Conservation (phyloP, 1,140 invertebrate genomes). For the Drosophila sturtevanti region DNA sequence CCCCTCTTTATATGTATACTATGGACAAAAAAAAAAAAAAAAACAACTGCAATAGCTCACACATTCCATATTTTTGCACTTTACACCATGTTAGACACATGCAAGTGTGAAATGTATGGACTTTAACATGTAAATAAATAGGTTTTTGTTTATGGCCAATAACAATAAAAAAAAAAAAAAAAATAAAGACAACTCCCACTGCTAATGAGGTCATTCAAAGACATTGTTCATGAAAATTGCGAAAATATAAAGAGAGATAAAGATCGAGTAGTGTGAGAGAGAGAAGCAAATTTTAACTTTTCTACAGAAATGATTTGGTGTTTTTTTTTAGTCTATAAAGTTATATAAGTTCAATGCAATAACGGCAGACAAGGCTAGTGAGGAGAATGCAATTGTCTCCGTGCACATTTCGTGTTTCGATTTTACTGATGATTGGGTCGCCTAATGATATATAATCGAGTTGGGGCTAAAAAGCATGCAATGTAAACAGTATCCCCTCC, state of each 20-base stretch:
- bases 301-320: background rate
- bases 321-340: background rate
- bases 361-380: background rate
- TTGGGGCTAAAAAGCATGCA: slow-evolving; percentile 49
- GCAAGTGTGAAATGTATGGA: slow-evolving; percentile 18
- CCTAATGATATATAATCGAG: slow-evolving; percentile 61
- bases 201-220: slow-evolving; percentile 36
- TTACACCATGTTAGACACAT: slow-evolving; percentile 11
- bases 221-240: background rate
- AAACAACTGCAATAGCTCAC: slow-evolving; percentile 25
- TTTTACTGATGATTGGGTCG: slow-evolving; percentile 61
- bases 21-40: background rate
- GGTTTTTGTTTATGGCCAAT: slow-evolving; percentile 29
- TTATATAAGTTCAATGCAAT: slow-evolving; percentile 4
- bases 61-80: slow-evolving; percentile 42
- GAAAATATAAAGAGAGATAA: background rate
- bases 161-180: slow-evolving; percentile 19
- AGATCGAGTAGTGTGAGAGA: too few relatives aligned
- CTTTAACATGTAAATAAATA: slow-evolving; percentile 33
- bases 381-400: background rate
- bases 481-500: slow-evolving; percentile 29
- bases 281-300: too few relatives aligned
- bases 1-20: background rate
- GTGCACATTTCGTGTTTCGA: slow-evolving; percentile 29
- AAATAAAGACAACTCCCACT: slow-evolving; percentile 31